Conservation (phyloP, 2,113 vertebrate species). For the Dicentrarchus labrax region DNA sequence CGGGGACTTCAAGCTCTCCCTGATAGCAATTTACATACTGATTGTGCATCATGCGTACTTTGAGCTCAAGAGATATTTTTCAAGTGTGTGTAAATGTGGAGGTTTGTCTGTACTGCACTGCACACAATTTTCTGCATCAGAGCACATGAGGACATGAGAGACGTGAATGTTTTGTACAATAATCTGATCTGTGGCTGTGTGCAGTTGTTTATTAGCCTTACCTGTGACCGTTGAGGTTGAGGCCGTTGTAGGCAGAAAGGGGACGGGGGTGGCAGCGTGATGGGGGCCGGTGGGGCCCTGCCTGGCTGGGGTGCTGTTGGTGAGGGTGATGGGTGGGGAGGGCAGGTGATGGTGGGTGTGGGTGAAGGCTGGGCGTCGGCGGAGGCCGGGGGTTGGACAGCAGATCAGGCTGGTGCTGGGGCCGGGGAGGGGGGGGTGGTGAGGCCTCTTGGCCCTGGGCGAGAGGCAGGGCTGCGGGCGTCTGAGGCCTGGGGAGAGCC, state of each 20-base stretch:
- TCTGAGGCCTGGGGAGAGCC: conserved; percentile 72
- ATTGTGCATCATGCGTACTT: conserved; percentile 41
- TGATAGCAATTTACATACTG: conserved; percentile 65
- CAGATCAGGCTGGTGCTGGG: conserved; percentile 73
- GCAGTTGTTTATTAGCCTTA: conserved; percentile 66
- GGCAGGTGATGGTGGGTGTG: conserved; percentile 81
- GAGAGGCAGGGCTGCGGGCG: conserved; percentile 81
- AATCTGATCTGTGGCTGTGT: background rate
- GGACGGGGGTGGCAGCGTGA: conserved; percentile 87
- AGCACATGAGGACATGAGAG: conserved; percentile 10
- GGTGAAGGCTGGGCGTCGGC: conserved; percentile 78
- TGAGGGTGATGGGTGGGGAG: conserved; percentile 83
- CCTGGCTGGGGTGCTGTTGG: conserved; percentile 81
- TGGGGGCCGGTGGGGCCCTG: conserved; percentile 85
- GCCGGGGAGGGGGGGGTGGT: conserved; percentile 79
- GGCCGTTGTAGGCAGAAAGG: conserved; percentile 90
- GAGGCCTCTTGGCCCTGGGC: conserved; percentile 78
- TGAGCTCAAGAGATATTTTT: conserved; percentile 59
- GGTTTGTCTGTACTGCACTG: conserved; percentile 11
- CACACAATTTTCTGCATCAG: conserved; percentile 18
- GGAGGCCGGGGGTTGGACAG: conserved; percentile 70
- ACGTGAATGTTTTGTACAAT: background rate
- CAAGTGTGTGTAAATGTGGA: conserved; percentile 46
- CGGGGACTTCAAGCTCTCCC: conserved; percentile 38
- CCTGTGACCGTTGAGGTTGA: conserved; percentile 96